Percentiles rank a stretch among this genome's conserved stretches.
Evolutionary conservation across 2,888 invertebrate species (phyloP).

Genomic region (Penaeus monodon): DNA sequence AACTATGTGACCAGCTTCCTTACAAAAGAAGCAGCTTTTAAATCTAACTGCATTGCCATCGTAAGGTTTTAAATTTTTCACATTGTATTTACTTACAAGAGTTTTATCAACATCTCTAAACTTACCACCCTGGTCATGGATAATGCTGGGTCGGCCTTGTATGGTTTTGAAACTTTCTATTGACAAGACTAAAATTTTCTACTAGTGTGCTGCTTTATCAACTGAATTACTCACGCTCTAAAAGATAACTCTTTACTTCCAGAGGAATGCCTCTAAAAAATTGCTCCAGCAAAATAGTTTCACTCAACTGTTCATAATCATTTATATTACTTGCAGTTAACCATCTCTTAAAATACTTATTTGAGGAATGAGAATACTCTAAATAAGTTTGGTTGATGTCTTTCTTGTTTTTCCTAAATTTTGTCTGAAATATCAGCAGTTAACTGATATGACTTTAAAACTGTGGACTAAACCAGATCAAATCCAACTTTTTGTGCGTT

Average conservation of each 20-base stretch:
- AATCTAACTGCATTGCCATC: neutral
- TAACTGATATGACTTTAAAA: neutral
- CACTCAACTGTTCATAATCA: constrained; percentile 1
- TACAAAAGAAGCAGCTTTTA: neutral
- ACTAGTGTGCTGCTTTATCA: neutral
- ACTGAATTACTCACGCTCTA: neutral
- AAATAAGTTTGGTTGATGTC: neutral
- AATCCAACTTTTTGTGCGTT: neutral
- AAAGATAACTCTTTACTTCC: neutral
- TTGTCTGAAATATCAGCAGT: neutral
- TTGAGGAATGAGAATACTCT: constrained; percentile 2
- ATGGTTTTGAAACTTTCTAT: neutral
- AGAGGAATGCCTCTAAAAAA: neutral
- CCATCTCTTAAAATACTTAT: neutral
- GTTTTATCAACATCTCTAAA: constrained; percentile 1
- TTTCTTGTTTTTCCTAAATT: neutral
- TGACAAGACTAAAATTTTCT: neutral
- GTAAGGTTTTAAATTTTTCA: neutral
- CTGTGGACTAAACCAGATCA: neutral
- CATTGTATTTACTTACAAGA: neutral
- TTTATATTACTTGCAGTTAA: neutral
- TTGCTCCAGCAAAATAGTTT: neutral
- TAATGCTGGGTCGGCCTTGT: too few species aligned
- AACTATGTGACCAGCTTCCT: neutral
- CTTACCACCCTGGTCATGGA: neutral